These are phyloP conservation scores for Colostygia pectinataria DNA, from an alignment of 2,888 invertebrate species.

Conservation along the genomic window DNA sequence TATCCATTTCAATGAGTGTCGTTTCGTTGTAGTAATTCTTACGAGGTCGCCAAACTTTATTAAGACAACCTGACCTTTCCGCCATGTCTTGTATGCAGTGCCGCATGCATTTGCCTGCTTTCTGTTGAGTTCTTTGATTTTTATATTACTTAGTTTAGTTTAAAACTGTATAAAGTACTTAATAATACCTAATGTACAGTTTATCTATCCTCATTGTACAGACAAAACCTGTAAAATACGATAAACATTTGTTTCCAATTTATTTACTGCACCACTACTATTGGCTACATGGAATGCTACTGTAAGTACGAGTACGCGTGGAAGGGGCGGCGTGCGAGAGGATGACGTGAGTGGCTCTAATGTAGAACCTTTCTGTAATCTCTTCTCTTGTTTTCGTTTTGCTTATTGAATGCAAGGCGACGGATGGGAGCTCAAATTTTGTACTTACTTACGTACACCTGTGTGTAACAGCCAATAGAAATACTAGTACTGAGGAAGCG, in stretches of 20 bases:
- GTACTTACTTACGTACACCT: conserved; percentile 46
- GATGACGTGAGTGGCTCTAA: conserved; percentile 62
- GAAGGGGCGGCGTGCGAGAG: conserved; percentile 47
- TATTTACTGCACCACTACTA: conserved; percentile 87
- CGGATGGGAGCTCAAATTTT: conserved; percentile 52
- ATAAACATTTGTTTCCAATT: conserved; percentile 85
- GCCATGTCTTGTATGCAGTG: conserved; percentile 85
- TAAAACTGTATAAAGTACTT: conserved; percentile 78
- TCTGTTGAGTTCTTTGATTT: conserved; percentile 83
- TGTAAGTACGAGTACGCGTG: conserved; percentile 73
- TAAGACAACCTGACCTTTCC: conserved; percentile 87
- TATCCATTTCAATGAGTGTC: conserved; percentile 86
- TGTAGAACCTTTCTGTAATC: conserved; percentile 53
- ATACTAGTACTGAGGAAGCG: conserved; percentile 58
- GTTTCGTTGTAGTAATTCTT: conserved; percentile 84
- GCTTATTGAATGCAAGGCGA: conserved; percentile 75
- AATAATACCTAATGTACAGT: conserved; percentile 75
- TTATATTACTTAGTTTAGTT: conserved; percentile 83
- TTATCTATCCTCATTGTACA: conserved; percentile 79
- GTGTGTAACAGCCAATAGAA: conserved; percentile 48
- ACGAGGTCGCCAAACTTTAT: conserved; percentile 82
- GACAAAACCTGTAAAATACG: conserved; percentile 78
- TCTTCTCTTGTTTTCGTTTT: conserved; percentile 71
- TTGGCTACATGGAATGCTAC: conserved; percentile 87
- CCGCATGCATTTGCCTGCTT: conserved; percentile 89